Percentiles rank a stretch among this genome's conserved stretches.
Conservation (phyloP, 2,113 vertebrate species). For the Protomyctophum bolini region DNA sequence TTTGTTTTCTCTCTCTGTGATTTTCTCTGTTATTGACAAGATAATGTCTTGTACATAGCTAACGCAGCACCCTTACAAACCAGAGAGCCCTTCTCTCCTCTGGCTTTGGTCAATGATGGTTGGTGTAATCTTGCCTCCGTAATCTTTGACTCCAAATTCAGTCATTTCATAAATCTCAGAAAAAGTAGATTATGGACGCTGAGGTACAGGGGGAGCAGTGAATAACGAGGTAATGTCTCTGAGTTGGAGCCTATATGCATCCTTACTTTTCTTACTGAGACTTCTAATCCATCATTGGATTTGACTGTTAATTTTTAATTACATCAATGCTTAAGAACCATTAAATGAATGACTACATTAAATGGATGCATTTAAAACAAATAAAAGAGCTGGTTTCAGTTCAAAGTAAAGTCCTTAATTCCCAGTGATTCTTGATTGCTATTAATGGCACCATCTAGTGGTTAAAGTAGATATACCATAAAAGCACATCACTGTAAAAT, state of each 20-base stretch:
- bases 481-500: slow-evolving; percentile 35
- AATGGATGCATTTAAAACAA: not conserved
- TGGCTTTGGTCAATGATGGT: slow-evolving; percentile 26
- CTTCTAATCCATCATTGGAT: slow-evolving; percentile 1
- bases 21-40: slow-evolving; percentile 45
- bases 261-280: not conserved
- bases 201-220: slow-evolving; percentile 16
- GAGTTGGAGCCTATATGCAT: slow-evolving; percentile 8
- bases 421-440: slow-evolving; percentile 18
- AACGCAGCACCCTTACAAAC: slow-evolving; percentile 27
- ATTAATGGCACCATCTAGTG: slow-evolving; percentile 56
- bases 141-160: slow-evolving; percentile 20
- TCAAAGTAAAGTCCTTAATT: slow-evolving; percentile 20
- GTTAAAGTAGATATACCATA: slow-evolving; percentile 22
- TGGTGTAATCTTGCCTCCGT: not conserved
- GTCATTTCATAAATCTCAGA: slow-evolving; percentile 14
- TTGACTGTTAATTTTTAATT: not conserved
- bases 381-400: too few species aligned
- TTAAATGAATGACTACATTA: not conserved
- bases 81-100: slow-evolving; percentile 33
- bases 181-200: not conserved
- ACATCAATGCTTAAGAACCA: not conserved
- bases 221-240: not conserved
- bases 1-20: slow-evolving; percentile 22
- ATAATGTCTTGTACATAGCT: slow-evolving; percentile 47